Evolutionary conservation across 2,888 invertebrate species (phyloP), one percentile per base, ranked within the genome.

Genomic region (Zelleria hepariella): DNA sequence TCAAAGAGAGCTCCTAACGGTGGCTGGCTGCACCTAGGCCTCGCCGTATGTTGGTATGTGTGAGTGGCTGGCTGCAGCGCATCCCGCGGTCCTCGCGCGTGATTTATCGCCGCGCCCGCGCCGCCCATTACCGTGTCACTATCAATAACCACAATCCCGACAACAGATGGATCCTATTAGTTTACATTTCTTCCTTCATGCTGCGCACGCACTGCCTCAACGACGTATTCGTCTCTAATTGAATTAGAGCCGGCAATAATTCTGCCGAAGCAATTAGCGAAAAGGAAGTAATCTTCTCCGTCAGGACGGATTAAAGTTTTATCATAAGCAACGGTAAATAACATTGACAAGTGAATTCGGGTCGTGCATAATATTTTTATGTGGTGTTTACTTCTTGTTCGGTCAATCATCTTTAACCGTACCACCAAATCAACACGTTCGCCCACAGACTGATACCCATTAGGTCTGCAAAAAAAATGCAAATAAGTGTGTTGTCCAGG

Each of bases 121-220:
- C 72, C 68, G 65, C 68, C 77, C 72, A 84, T 86, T 82, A 83
- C 75, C 71, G 70, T 72, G 77, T 82, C 80, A 81, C 80, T 79
- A 84, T 82, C 84, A 81, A 84, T 84, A 82, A 79, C 80, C 70
- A 69, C 68, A 65, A 66, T 64, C 68, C 73, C 65, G 65, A 63
- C 64, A 62, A 67, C 75, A 76, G 76, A 78, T 79, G 75, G 74
- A 76, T 80, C 72, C 69, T 57, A 59, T 59, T 59, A 57, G 55
- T 60, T 56, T 68, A 66, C 74, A 73, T 72, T 73, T 70, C 72
- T 68, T 66, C 68, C 67, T 66, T 42, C 53, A 54, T 54, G 26
- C 61, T 59, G 63, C 61, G 47, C 52, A 56, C 57, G 57, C 57
- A 24, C n/a, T 18, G 47, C 24, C 24, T 57, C 57, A 24, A 18